Base-by-base conservation (phyloP, 2,888 invertebrate genomes). In the Oxytorus armatus region DNA sequence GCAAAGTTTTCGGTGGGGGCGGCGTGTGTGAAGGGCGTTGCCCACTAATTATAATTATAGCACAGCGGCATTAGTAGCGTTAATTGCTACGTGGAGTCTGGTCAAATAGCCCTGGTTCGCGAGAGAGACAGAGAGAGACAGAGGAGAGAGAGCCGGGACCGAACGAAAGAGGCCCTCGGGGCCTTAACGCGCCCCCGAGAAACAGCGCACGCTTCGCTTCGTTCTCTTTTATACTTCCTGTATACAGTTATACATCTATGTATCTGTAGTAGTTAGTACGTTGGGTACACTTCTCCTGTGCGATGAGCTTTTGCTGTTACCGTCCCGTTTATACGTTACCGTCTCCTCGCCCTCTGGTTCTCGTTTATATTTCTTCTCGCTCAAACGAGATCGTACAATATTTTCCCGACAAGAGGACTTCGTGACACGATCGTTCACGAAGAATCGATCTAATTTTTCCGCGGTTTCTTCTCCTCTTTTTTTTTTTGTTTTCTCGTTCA, bases 41-140 rank as follows among this genome's bases (percentile, higher is more conserved):
- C 90, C 87, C 87, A 87, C 90, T 91, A 91, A 91, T 91, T 91
- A 91, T 91, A 91, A 91, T 91, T 91, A 90, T 89, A 91, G 89
- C 85, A 89, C 86, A 86, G 88, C 86, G 87, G 89, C 88, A 91
- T 91, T 91, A 91, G 88, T 88, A 90, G 91, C 87, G 90, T 88
- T 91, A 91, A 91, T 90, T 88, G 88, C 88, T 86, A 89, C 89
- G 90, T 90, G 89, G n/a, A 89, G 90, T 88, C 88, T 88, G 88
- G 87, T 88, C 89, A 88, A 89, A 90, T 87, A 89, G 86, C 86
- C n/a, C 65, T 76, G 78, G 69, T 77, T 69, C 68, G 59, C 53
- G 68, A 69, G 73, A 65, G 53, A 33, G 42, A 49, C 44, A 39
- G 59, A 61, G 18, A 16, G 25, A 61, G 61, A 63, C 44, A 47